Conservation (phyloP, 2,888 invertebrate genomes). For the Cactoblastis cactorum region DNA sequence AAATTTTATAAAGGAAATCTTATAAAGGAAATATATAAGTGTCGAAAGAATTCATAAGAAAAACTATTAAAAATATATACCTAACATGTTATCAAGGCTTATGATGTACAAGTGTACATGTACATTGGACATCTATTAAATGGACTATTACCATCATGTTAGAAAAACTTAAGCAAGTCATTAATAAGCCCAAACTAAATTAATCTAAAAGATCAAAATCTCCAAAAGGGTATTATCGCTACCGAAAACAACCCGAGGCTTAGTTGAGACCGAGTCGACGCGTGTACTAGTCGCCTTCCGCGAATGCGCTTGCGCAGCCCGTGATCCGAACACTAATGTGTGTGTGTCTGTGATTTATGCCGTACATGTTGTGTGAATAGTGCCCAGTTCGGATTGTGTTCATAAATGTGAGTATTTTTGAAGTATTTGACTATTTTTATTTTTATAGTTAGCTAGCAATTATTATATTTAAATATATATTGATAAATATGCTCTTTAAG, state of each 20-base stretch:
- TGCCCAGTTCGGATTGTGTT: conserved; percentile 15
- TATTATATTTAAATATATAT: no score
- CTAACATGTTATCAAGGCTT: no score
- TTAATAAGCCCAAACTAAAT: neutral
- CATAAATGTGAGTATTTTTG: conserved; percentile 8
- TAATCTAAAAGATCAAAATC: neutral
- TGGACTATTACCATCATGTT: no score
- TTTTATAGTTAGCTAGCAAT: neutral
- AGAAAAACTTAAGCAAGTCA: neutral
- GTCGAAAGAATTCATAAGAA: no score
- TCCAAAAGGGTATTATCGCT: neutral
- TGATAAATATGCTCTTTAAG: no score
- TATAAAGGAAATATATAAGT: no score
- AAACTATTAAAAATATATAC: no score
- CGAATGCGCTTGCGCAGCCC: conserved; percentile 47
- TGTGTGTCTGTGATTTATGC: conserved; percentile 32
- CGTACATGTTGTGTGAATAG: conserved; percentile 21
- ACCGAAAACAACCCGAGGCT: neutral
- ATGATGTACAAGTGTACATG: no score
- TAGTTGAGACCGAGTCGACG: neutral
- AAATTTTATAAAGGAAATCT: no score
- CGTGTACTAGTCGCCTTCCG: conserved; percentile 40
- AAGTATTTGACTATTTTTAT: neutral
- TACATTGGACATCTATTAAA: no score
- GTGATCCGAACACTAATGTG: conserved; percentile 57